Percentiles rank a stretch among this genome's conserved stretches.
phyloP scores from a whole-genome alignment of 2,888 invertebrate genomes.

The Matsumyia berberina region DNA sequence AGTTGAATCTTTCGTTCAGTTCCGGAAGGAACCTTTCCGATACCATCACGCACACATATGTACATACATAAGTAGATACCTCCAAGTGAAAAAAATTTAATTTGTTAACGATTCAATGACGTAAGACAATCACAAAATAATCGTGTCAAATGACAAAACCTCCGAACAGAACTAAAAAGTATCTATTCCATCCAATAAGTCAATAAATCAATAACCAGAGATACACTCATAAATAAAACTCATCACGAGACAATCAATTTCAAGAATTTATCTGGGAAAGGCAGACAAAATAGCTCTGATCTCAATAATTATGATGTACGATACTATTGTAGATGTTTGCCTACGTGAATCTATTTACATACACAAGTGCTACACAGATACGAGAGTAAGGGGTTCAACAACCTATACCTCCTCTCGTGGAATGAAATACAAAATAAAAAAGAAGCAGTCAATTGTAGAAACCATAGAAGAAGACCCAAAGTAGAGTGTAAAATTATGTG shows the following conservation, averaged over 20 bases:
- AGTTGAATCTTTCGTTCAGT: too few relatives aligned
- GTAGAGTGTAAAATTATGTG: slow-evolving; percentile 77
- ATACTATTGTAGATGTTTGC: slow-evolving; percentile 23
- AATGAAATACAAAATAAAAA: slow-evolving; percentile 29
- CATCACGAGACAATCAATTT: slow-evolving; percentile 13
- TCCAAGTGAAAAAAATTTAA: too few relatives aligned
- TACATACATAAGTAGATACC: too few relatives aligned
- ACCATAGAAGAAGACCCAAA: slow-evolving; percentile 68
- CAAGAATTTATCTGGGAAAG: background rate
- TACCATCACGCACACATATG: too few relatives aligned
- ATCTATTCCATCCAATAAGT: background rate
- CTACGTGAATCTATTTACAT: slow-evolving; percentile 70
- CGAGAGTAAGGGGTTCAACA: slow-evolving; percentile 55
- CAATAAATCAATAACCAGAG: background rate
- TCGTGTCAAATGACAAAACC: background rate
- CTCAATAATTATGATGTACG: slow-evolving; percentile 49
- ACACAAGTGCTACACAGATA: slow-evolving; percentile 41
- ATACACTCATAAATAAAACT: slow-evolving; percentile 20
- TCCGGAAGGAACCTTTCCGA: too few relatives aligned
- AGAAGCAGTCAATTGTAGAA: slow-evolving; percentile 65
- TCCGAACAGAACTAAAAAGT: slow-evolving; percentile 3
- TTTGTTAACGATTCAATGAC: slow-evolving; percentile 18
- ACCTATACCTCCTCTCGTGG: slow-evolving; percentile 40
- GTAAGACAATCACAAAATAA: slow-evolving; percentile 11
- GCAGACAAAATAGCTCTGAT: slow-evolving; percentile 28